These are phyloP conservation scores for Botia kubotai DNA, from an alignment of 2,797 vertebrate species.

Conservation along the genomic window DNA sequence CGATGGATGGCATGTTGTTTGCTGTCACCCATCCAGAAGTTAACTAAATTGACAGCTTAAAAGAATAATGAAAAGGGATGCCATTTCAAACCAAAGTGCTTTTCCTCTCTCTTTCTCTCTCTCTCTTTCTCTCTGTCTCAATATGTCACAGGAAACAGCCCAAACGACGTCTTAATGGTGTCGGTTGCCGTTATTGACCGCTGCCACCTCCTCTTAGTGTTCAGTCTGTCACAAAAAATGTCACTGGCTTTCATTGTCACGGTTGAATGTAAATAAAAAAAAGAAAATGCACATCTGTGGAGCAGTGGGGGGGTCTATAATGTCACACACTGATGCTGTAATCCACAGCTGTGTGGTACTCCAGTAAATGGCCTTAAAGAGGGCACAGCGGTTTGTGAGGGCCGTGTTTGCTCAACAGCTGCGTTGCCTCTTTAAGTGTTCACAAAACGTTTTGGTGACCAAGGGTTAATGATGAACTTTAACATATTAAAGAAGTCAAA, in stretches of 20 bases:
- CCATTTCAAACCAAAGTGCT: constrained; percentile 41
- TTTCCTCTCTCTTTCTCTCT: not conserved
- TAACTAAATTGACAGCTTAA: constrained; percentile 47
- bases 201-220: constrained; percentile 60
- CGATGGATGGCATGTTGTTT: constrained; percentile 46
- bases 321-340: constrained; percentile 62
- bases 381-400: not conserved
- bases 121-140: too few relatives aligned
- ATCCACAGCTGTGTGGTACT: constrained; percentile 40
- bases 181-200: constrained; percentile 73
- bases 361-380: constrained; percentile 26
- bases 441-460: constrained; percentile 29
- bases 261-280: constrained; percentile 50
- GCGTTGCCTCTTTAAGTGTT: not conserved
- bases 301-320: constrained; percentile 63
- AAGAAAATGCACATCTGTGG: constrained; percentile 64
- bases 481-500: not conserved
- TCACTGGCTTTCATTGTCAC: constrained; percentile 66
- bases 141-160: constrained; percentile 69
- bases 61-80: constrained; percentile 50
- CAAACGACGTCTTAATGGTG: constrained; percentile 75
- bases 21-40: constrained; percentile 44
- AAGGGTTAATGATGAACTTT: not conserved
- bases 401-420: constrained; percentile 12
- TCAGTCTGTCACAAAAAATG: constrained; percentile 72